Base-by-base conservation (phyloP, 2,797 vertebrate genomes). In the Myripristis jacobus region DNA sequence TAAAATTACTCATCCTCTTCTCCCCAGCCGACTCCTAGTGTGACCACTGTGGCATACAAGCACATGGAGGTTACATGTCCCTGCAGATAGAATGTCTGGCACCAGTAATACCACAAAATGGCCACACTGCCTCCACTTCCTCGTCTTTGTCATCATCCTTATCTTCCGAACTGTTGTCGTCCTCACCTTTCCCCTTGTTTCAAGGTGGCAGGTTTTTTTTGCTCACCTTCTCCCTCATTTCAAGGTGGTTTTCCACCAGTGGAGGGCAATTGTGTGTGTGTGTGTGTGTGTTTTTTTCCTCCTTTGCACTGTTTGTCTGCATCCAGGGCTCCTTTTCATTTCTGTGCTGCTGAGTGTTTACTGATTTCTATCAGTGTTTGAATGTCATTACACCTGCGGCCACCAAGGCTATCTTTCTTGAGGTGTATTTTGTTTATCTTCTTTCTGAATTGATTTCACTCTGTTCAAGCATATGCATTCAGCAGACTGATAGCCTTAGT, bases 1-100 rank as follows among this genome's bases (percentile, higher is more conserved):
- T 95, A 92, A 92, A 91, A 92, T 95, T 94, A 93, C 94, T 83
- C 86, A 83, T 92, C 84, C 80, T 85, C 81, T 87, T 82, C 77
- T 92, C 89, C 89, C 89, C 81, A 84, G 87, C 63, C 83, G 81
- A 85, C 89, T 86, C 61, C 90, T 90, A 83, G 87, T 88, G 91
- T 91, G 91, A 91, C 91, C 89, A 77, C 82, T 66, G 75, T 90
- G 89, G 89, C 90, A 91, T 87, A 77, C 75, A 83, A 83, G 90
- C 80, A 67, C 84, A 84, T 24, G 59, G 89, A 87, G 84, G 89
- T 87, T 86, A 73, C 81, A 71, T 85, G 84, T 87, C 83, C 87
- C 86, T 69, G 60, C 83, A 85, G 88, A 91, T 91, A 88, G 87
- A 88, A 89, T 92, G 78, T 91, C 90, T 89, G 91, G 91, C 92